Conservation (phyloP, 2,113 vertebrate species). For the Butorides virescens region DNA sequence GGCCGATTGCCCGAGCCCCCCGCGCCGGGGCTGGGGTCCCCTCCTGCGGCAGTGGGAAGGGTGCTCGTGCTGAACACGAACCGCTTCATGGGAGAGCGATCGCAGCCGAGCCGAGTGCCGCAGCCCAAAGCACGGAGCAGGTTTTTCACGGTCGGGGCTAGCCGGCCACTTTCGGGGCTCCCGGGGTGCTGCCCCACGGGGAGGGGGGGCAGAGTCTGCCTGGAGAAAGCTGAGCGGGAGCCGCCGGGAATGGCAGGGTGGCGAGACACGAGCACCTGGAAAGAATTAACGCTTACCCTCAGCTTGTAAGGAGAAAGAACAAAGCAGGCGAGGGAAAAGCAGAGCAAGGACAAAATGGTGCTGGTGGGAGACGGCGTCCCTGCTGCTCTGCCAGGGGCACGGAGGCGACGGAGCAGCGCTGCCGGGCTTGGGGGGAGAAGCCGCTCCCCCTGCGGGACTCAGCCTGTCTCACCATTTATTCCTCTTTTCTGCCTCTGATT, state of each 20-base stretch:
- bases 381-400: conserved; percentile 21
- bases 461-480: neutral
- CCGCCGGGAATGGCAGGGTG: neutral
- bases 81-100: neutral
- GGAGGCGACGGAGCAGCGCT: neutral
- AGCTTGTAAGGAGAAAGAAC: conserved; percentile 18
- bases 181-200: neutral
- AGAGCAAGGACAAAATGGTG: conserved; percentile 59
- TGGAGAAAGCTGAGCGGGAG: neutral
- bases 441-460: neutral
- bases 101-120: neutral
- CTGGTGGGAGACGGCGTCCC: conserved; percentile 38
- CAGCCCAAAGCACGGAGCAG: neutral
- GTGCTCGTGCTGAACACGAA: neutral
- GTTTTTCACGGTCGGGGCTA: neutral
- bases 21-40: too few species aligned
- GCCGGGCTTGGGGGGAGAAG: neutral
- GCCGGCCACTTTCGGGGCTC: neutral
- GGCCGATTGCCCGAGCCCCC: neutral
- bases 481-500: neutral
- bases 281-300: conserved; percentile 50
- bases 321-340: conserved; percentile 40
- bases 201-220: neutral
- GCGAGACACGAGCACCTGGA: conserved; percentile 28
- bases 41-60: neutral